phyloP scores from a whole-genome alignment of 2,888 invertebrate species.

The Acrobasis repandana region DNA sequence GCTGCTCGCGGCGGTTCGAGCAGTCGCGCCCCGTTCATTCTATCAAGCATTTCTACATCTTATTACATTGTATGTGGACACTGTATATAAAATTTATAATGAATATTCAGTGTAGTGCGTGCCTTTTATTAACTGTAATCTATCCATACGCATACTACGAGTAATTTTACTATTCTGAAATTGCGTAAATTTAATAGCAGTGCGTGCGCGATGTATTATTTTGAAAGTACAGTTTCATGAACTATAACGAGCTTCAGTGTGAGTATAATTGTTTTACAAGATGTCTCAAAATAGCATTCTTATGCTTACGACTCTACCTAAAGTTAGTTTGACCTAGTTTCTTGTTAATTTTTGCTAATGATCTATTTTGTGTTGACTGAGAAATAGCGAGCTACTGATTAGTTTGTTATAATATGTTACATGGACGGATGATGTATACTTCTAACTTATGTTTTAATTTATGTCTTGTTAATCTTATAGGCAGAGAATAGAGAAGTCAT shows the following conservation, averaged over 20 bases:
- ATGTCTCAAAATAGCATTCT: not conserved
- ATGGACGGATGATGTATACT: slow-evolving; percentile 3
- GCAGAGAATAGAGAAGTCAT: slow-evolving; percentile 31
- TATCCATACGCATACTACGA: too few relatives aligned
- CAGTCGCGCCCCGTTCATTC: too few relatives aligned
- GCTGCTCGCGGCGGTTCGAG: too few relatives aligned
- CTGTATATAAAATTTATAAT: too few relatives aligned
- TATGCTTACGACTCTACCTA: slow-evolving; percentile 2
- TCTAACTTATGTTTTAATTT: slow-evolving; percentile 33
- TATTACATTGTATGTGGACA: too few relatives aligned
- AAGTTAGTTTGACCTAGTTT: slow-evolving; percentile 9
- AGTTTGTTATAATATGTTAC: not conserved
- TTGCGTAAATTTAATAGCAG: not conserved
- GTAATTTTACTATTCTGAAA: too few relatives aligned
- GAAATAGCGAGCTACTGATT: slow-evolving; percentile 2
- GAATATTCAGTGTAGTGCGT: too few relatives aligned
- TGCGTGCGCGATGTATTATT: not conserved
- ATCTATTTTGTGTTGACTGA: slow-evolving; percentile 9
- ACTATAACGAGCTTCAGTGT: not conserved
- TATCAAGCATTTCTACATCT: too few relatives aligned
- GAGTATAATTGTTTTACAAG: not conserved
- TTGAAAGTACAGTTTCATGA: not conserved
- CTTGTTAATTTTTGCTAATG: slow-evolving; percentile 8
- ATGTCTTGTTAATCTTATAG: slow-evolving; percentile 59
- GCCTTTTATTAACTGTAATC: too few relatives aligned